Conservation (phyloP, 2,888 invertebrate species). For the Latrodectus elegans region DNA sequence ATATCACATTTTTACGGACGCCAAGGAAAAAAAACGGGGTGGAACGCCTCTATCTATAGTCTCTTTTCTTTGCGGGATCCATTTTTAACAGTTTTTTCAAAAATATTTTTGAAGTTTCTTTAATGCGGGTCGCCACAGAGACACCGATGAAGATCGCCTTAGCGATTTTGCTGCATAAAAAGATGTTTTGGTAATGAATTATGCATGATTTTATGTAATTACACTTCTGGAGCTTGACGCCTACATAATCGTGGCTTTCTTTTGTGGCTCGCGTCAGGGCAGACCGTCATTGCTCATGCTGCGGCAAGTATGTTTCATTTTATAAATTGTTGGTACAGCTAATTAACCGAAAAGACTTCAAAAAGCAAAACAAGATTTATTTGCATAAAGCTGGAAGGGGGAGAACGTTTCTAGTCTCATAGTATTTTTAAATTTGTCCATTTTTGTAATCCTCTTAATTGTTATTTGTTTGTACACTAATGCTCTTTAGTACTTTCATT, state of each 20-base stretch:
- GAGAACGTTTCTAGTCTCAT: background rate
- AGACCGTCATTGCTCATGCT: background rate
- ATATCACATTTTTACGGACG: constrained; percentile 42
- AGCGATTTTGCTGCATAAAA: constrained; percentile 47
- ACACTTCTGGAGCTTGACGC: constrained; percentile 31
- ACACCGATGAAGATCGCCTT: constrained; percentile 12
- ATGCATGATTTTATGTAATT: constrained; percentile 65
- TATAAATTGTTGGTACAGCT: background rate
- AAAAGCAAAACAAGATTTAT: constrained; percentile 2
- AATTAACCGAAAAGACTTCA: background rate
- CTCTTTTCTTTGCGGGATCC: background rate
- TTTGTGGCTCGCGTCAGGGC: constrained; percentile 13
- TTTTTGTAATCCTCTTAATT: background rate
- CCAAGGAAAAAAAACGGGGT: background rate
- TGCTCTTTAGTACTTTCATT: background rate
- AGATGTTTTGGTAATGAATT: constrained; percentile 54
- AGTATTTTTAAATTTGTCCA: background rate
- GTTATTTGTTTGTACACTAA: background rate
- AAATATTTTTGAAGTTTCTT: constrained; percentile 23
- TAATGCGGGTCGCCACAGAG: constrained; percentile 24
- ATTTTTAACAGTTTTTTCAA: constrained; percentile 15
- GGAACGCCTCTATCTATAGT: too few relatives aligned
- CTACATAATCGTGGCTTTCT: constrained; percentile 12
- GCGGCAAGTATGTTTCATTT: background rate
- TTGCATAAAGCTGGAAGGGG: background rate